Percentiles rank a stretch among this genome's conserved stretches.
Conservation (phyloP, 2,888 invertebrate genomes). For the Zaprionus obscuricornis region DNA sequence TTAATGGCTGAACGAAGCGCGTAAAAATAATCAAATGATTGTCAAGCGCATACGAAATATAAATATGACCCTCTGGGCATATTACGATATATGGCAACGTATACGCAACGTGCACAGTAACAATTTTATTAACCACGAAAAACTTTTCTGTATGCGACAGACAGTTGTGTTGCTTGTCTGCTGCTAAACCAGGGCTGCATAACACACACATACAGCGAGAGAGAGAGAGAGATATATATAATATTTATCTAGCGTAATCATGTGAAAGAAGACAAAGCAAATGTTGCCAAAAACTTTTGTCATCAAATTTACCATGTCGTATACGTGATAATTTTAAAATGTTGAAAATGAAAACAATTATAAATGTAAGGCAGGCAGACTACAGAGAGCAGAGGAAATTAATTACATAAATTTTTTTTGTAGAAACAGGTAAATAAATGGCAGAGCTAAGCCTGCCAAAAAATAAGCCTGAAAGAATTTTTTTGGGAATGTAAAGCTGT, state of each 20-base stretch:
- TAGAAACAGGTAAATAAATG: no score
- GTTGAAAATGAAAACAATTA: no score
- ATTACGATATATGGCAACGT: no score
- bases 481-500: no score
- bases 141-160: not conserved
- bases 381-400: no score
- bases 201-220: conserved; percentile 1
- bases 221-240: conserved; percentile 4
- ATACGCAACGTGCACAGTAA: conserved; percentile 22
- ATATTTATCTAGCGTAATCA: conserved; percentile 46
- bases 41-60: conserved; percentile 56
- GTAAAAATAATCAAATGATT: conserved; percentile 58
- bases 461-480: no score
- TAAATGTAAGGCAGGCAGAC: conserved; percentile 8
- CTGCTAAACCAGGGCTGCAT: no score
- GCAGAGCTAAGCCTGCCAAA: no score
- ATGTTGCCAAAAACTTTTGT: conserved; percentile 48
- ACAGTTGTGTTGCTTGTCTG: no score
- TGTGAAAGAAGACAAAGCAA: conserved; percentile 23
- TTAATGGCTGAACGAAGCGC: conserved; percentile 7
- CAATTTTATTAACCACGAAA: not conserved
- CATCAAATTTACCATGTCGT: conserved; percentile 52
- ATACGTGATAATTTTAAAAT: conserved; percentile 46
- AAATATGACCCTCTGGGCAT: conserved; percentile 58
- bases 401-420: no score